phyloP scores from a whole-genome alignment of 2,888 invertebrate genomes.

The Drosophila meridiana region DNA sequence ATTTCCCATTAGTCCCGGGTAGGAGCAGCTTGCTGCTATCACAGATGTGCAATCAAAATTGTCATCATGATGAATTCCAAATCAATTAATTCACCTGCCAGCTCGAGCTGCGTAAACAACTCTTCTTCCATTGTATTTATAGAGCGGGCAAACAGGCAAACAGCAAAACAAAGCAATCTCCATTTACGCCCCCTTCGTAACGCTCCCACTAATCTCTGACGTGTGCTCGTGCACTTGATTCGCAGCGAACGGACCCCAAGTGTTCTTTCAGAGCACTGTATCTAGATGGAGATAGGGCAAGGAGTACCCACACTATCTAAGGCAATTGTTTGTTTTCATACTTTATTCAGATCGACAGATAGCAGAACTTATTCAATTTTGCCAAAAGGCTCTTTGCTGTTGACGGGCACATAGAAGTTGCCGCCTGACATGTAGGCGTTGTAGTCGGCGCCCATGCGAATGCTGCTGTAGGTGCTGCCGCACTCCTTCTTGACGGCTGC shows the following conservation, averaged over 20 bases:
- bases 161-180: conserved; percentile 6
- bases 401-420: conserved; percentile 82
- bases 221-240: conserved; percentile 34
- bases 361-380: conserved; percentile 48
- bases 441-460: conserved; percentile 74
- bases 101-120: conserved; percentile 27
- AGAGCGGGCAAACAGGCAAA: conserved; percentile 1
- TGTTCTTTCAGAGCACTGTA: conserved; percentile 18
- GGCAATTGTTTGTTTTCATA: not conserved
- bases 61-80: not conserved
- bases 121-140: conserved; percentile 22
- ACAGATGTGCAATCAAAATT: conserved; percentile 22
- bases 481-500: conserved; percentile 72
- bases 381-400: conserved; percentile 77
- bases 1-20: not conserved
- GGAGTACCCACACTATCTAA: conserved; percentile 8
- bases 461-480: conserved; percentile 60
- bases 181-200: not conserved
- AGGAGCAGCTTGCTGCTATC: not conserved
- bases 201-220: conserved; percentile 39
- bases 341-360: conserved; percentile 26
- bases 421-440: conserved; percentile 76
- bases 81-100: conserved; percentile 27
- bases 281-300: conserved; percentile 36
- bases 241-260: conserved; percentile 22